Percentiles rank a stretch among this genome's conserved stretches.
Conservation (phyloP, 1,140 invertebrate genomes). For the Magallana ariakensis region DNA sequence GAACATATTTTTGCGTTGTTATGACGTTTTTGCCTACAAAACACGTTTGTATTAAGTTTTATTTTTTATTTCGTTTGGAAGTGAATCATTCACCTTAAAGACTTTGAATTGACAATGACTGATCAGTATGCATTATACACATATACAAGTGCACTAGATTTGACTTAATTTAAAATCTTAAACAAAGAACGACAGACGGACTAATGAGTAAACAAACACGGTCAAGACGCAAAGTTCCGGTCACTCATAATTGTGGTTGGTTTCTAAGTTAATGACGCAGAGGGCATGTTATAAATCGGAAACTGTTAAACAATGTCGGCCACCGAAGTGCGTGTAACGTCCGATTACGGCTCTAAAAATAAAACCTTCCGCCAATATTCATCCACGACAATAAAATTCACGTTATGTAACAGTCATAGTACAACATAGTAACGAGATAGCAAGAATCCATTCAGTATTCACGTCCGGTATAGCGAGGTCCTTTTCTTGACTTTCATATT, state of each 20-base stretch:
- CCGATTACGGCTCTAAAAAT: not conserved
- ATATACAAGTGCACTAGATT: too few relatives aligned
- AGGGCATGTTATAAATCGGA: not conserved
- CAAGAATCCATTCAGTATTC: slow-evolving; percentile 1
- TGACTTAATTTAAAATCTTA: too few relatives aligned
- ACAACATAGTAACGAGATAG: not conserved
- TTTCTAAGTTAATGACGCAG: slow-evolving; percentile 5
- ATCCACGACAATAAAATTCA: not conserved
- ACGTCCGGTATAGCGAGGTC: not conserved
- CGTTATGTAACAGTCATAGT: not conserved
- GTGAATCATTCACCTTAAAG: too few relatives aligned
- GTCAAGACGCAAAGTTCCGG: not conserved
- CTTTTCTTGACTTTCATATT: not conserved
- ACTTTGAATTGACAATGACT: too few relatives aligned
- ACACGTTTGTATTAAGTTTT: too few relatives aligned
- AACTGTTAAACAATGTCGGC: not conserved
- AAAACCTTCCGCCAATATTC: slow-evolving; percentile 21
- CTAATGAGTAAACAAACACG: not conserved
- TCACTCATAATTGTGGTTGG: not conserved
- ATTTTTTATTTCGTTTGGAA: too few relatives aligned
- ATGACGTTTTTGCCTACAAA: too few relatives aligned
- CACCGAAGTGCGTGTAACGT: not conserved
- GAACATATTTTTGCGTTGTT: not conserved
- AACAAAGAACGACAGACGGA: not conserved
- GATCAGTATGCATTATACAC: too few relatives aligned